phyloP scores from a whole-genome alignment of 1,140 invertebrate genomes.

The Drosophila kikkawai region DNA sequence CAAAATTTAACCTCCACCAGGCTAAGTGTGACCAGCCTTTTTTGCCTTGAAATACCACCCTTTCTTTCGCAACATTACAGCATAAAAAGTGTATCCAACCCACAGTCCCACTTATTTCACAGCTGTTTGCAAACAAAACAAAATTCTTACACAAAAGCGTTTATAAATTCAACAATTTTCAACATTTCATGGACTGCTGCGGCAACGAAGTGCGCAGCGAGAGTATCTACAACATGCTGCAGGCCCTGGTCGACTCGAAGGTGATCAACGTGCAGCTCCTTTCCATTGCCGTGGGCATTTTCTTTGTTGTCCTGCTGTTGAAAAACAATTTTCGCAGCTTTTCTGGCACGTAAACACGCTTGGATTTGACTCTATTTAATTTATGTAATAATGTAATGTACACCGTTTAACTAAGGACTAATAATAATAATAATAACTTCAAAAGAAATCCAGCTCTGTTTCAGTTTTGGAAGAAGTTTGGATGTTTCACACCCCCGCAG shows the following conservation, averaged over 20 bases:
- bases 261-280: slow-evolving; percentile 79
- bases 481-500: slow-evolving; percentile 5
- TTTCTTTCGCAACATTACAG: too few species aligned
- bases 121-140: slow-evolving; percentile 56
- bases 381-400: slow-evolving; percentile 70
- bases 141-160: slow-evolving; percentile 39
- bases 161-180: slow-evolving; percentile 41
- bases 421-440: slow-evolving; percentile 55
- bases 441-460: slow-evolving; percentile 33
- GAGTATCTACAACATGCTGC: slow-evolving; percentile 79
- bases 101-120: slow-evolving; percentile 8
- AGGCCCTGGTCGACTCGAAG: slow-evolving; percentile 78
- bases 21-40: not conserved
- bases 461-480: slow-evolving; percentile 33
- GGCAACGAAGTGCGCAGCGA: slow-evolving; percentile 75
- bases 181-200: slow-evolving; percentile 75
- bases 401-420: slow-evolving; percentile 66
- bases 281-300: slow-evolving; percentile 81
- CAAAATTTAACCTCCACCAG: too few species aligned
- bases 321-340: slow-evolving; percentile 80
- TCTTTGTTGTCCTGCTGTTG: slow-evolving; percentile 75
- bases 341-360: slow-evolving; percentile 66
- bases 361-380: slow-evolving; percentile 35
- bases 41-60: too few species aligned
- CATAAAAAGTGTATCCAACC: too few species aligned